phyloP scores from a whole-genome alignment of 2,113 vertebrate species.

The Dryoscopus gambensis region DNA sequence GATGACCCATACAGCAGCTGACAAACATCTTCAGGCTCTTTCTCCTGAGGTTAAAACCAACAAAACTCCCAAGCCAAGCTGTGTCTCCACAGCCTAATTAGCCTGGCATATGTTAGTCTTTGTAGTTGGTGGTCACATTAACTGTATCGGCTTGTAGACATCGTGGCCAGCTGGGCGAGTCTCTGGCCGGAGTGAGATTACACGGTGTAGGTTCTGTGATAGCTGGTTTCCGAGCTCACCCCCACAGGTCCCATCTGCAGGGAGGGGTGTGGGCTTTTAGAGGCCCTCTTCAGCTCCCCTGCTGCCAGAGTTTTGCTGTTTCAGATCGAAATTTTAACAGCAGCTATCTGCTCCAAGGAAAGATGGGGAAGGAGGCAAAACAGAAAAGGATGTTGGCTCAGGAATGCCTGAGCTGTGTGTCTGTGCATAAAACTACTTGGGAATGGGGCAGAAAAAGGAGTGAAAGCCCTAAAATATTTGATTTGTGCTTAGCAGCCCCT shows the following conservation, averaged over 20 bases:
- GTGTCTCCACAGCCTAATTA: neutral
- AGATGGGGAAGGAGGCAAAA: neutral
- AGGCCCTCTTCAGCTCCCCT: neutral
- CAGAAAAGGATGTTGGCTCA: neutral
- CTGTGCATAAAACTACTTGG: neutral
- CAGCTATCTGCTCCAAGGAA: neutral
- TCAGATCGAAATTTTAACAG: neutral
- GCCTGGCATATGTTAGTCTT: neutral
- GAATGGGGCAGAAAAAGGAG: neutral
- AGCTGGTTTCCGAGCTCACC: neutral
- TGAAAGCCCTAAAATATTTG: neutral
- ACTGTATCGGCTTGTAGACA: neutral
- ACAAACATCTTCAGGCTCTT: neutral
- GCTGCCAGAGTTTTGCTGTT: neutral
- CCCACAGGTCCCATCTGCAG: accelerated
- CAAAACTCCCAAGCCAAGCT: neutral
- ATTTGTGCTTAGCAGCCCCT: neutral
- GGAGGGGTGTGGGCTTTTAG: neutral
- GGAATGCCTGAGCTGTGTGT: neutral
- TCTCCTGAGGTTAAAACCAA: neutral
- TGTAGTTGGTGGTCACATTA: neutral
- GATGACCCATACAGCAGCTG: neutral
- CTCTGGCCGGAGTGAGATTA: neutral
- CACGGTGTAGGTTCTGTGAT: neutral
- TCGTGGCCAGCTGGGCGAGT: neutral